phyloP scores from a whole-genome alignment of 2,888 invertebrate species.

The Ormia ochracea region DNA sequence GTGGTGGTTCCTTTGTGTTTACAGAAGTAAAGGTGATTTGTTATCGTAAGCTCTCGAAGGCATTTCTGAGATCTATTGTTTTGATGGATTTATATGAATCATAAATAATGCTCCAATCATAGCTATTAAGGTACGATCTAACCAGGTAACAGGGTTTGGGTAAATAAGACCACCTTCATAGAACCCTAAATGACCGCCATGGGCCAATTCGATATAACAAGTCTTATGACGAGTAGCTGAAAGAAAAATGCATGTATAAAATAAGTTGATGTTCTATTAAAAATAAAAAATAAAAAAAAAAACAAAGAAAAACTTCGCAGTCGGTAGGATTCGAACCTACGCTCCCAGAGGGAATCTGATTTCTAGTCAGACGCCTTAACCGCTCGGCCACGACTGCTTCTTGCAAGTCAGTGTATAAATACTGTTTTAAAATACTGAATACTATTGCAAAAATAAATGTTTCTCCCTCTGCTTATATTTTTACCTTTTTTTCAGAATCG shows the following conservation, averaged over 20 bases:
- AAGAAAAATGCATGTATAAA: too few relatives aligned
- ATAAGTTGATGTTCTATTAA: too few relatives aligned
- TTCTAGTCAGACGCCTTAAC: constrained; percentile 78
- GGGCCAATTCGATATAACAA: constrained; percentile 88
- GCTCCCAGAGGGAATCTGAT: constrained; percentile 77
- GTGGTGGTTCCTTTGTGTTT: not conserved
- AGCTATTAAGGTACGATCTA: constrained; percentile 91
- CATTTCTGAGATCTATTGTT: constrained; percentile 64
- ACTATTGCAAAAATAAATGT: too few relatives aligned
- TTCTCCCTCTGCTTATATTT: too few relatives aligned
- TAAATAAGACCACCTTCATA: constrained; percentile 93
- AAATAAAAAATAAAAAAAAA: too few relatives aligned
- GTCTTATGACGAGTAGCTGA: constrained; percentile 82
- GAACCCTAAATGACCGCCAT: constrained; percentile 96
- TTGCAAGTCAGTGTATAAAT: too few relatives aligned
- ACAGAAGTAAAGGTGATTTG: constrained; percentile 24
- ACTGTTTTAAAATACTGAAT: too few relatives aligned
- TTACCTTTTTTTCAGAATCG: too few relatives aligned
- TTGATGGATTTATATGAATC: constrained; percentile 68
- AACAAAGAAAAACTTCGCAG: too few relatives aligned
- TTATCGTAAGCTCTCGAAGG: constrained; percentile 49
- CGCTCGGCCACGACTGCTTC: constrained; percentile 78
- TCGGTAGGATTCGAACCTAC: constrained; percentile 70
- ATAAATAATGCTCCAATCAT: constrained; percentile 84
- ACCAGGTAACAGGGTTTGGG: constrained; percentile 94